Evolutionary conservation across 2,113 vertebrate species (phyloP).

Genomic region (Saguinus imperator): DNA sequence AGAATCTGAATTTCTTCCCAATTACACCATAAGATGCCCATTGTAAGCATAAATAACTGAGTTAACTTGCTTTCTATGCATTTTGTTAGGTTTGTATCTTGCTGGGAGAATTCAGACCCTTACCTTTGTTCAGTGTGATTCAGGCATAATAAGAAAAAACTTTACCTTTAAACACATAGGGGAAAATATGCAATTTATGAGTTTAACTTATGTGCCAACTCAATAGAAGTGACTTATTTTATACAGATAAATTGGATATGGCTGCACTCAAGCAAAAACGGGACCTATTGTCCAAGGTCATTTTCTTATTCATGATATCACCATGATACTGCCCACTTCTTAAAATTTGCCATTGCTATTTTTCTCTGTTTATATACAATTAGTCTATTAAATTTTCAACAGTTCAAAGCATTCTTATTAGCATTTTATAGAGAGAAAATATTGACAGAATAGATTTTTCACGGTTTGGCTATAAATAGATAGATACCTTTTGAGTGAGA

Average conservation of each 20-base stretch:
- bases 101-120: no score
- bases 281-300: neutral
- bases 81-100: neutral
- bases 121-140: no score
- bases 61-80: neutral
- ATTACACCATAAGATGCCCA: neutral
- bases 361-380: neutral
- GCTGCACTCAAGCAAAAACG: neutral
- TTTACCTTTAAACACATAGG: no score
- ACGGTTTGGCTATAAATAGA: neutral
- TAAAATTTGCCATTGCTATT: neutral
- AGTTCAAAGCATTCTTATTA: neutral
- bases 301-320: neutral
- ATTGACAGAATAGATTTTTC: neutral
- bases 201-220: neutral
- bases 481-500: neutral
- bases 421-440: neutral
- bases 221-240: neutral
- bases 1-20: neutral
- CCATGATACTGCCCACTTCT: neutral
- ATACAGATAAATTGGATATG: neutral
- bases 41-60: neutral
- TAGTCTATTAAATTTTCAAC: neutral
- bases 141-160: no score
- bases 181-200: no score